These are phyloP conservation scores for Belonocnema kinseyi DNA, from an alignment of 1,140 invertebrate genomes.

Conservation along the genomic window DNA sequence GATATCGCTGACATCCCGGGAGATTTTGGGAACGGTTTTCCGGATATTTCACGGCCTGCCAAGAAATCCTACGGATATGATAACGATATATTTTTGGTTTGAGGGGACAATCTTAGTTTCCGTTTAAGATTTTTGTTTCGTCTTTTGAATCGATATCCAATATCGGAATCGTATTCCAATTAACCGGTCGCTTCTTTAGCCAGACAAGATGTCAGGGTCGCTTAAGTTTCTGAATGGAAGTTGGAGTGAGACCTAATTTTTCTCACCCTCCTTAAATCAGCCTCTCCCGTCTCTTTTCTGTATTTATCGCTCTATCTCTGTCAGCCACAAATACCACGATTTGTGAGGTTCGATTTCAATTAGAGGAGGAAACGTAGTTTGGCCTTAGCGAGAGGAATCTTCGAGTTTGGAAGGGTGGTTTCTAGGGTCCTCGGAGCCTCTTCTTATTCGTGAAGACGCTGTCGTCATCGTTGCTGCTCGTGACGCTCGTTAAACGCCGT, in stretches of 20 bases:
- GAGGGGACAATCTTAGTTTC: no score
- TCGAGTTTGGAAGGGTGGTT: constrained; percentile 21
- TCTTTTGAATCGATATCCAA: background rate
- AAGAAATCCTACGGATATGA: no score
- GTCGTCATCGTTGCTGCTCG: background rate
- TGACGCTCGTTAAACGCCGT: constrained; percentile 13
- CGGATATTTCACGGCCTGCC: no score
- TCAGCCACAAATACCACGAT: background rate
- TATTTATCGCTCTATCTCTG: constrained; percentile 8
- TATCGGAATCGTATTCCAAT: constrained; percentile 4
- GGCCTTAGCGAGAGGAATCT: background rate
- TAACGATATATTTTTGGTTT: no score
- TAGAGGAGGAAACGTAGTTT: constrained; percentile 14
- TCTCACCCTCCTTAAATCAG: constrained; percentile 8
- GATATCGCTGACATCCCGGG: no score
- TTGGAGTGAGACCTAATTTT: constrained; percentile 24
- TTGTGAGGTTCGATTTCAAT: constrained; percentile 21
- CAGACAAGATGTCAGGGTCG: background rate
- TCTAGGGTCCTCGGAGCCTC: constrained; percentile 6
- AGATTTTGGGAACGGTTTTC: no score
- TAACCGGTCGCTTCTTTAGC: background rate
- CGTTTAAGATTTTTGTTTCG: no score
- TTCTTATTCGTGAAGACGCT: constrained; percentile 26
- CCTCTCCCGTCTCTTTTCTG: background rate
- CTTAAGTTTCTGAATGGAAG: constrained; percentile 9